Percentiles rank a stretch among this genome's conserved stretches.
Conservation (phyloP, 2,797 vertebrate genomes). For the Natrix natrix region DNA sequence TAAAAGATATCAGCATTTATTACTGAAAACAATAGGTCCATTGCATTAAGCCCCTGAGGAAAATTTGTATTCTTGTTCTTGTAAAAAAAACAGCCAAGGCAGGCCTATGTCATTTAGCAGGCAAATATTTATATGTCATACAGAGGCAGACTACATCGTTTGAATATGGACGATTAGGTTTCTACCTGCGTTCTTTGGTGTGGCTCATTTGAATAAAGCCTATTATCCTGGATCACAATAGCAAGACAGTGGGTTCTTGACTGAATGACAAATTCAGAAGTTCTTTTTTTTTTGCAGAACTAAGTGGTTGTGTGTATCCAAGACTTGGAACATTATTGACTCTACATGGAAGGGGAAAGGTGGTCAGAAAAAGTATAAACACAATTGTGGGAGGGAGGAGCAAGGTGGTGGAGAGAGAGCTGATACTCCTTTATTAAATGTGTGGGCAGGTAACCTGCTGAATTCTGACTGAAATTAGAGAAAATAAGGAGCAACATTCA, state of each 20-base stretch:
- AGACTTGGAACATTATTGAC: not conserved
- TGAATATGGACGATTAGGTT: constrained; percentile 51
- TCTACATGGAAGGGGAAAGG: not conserved
- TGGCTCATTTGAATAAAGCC: constrained; percentile 47
- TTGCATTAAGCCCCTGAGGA: constrained; percentile 50
- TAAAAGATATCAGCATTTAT: constrained; percentile 55
- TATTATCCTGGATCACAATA: constrained; percentile 28
- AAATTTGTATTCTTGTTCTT: constrained; percentile 40
- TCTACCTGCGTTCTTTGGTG: constrained; percentile 32
- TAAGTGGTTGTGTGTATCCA: not conserved
- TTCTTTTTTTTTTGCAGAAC: constrained; percentile 33
- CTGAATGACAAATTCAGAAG: constrained; percentile 39
- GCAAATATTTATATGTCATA: constrained; percentile 39
- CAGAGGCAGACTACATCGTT: constrained; percentile 36
- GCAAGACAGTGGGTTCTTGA: constrained; percentile 27
- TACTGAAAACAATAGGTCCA: constrained; percentile 65
- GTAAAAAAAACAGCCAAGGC: constrained; percentile 44
- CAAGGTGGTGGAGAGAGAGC: not conserved
- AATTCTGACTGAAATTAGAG: not conserved
- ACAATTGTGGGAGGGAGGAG: not conserved
- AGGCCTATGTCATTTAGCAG: constrained; percentile 43
- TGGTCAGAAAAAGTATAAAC: not conserved
- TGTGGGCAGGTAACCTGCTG: not conserved
- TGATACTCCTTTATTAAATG: not conserved
- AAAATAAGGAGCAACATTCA: not conserved